These are phyloP conservation scores for Pyrocephalus nanus DNA, from an alignment of 2,797 vertebrate species.

Conservation along the genomic window DNA sequence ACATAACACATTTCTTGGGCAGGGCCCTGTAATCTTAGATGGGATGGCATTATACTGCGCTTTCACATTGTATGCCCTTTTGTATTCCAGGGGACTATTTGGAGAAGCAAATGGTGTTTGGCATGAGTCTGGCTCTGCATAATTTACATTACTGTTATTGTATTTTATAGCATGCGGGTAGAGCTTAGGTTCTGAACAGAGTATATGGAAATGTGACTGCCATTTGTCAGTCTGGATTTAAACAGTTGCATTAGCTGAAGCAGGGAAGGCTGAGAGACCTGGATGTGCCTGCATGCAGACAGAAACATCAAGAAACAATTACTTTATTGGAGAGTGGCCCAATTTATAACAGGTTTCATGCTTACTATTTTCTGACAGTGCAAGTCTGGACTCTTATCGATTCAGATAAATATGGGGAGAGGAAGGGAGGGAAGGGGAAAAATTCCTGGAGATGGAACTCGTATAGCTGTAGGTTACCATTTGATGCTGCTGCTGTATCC, in stretches of 20 bases:
- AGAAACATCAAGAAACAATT: background rate
- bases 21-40: constrained; percentile 30
- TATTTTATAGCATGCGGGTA: constrained; percentile 17
- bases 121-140: constrained; percentile 31
- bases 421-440: background rate
- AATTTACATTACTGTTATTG: constrained; percentile 56
- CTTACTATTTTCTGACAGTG: background rate
- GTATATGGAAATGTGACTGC: constrained; percentile 9
- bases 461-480: background rate
- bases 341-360: background rate
- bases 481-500: background rate
- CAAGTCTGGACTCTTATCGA: background rate
- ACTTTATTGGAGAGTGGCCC: background rate
- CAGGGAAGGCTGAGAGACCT: background rate
- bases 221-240: background rate
- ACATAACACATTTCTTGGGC: background rate
- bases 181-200: background rate
- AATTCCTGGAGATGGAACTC: background rate
- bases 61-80: constrained; percentile 24
- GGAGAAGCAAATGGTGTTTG: constrained; percentile 34
- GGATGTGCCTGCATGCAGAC: background rate
- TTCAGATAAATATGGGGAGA: background rate
- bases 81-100: constrained; percentile 40
- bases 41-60: background rate
- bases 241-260: background rate